Base-by-base conservation (phyloP, 2,113 vertebrate species). In the Prietella phreatophila region DNA sequence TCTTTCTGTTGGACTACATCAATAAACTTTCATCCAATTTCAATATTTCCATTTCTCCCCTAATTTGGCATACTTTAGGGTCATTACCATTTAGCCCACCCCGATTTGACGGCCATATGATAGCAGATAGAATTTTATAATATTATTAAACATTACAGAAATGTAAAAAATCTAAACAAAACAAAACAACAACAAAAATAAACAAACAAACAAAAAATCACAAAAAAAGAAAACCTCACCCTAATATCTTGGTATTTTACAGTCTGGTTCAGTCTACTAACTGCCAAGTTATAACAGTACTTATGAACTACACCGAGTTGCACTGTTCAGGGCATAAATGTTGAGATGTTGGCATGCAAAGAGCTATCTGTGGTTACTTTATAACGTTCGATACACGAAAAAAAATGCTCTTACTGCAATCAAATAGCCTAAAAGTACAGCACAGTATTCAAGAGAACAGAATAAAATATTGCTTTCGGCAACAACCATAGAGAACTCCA, bases 391-490 rank as follows among this genome's bases (percentile, higher is more conserved):
- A 78, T 84, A 65, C 39, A 79, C 63, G 82, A 69, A 88, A 87
- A 88, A 88, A 87, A 88, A 88, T 88, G 87, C 73, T 65, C 53
- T 80, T 67, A 60, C 53, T 80, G 82, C 73, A 56, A 69, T 55
- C 73, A 78, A 84, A 69, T 50, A 88, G 71, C 87, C 71, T 65
- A 85, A 69, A 88, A 65, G 42, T 88, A 84, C 83, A 88, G 30
- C 42, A 53, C 50, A 67, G 87, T 82, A n/a, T 88, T 56, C 47
- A 30, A n/a, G 82, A 65, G 75, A 88, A 84, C 87, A 85, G 82
- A 80, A 88, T 85, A 88, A 84, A 88, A 84, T 88, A 88, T 88
- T 85, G 87, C 87, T 79, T 76, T 65, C 87, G 53, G 87, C 75
- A 50, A 84, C 82, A 80, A 80, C 50, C 83, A 79, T 56, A 25